Percentiles rank a stretch among this genome's conserved stretches.
These are phyloP conservation scores for Amphipoea lucens DNA, from an alignment of 2,888 invertebrate genomes.

Conservation along the genomic window DNA sequence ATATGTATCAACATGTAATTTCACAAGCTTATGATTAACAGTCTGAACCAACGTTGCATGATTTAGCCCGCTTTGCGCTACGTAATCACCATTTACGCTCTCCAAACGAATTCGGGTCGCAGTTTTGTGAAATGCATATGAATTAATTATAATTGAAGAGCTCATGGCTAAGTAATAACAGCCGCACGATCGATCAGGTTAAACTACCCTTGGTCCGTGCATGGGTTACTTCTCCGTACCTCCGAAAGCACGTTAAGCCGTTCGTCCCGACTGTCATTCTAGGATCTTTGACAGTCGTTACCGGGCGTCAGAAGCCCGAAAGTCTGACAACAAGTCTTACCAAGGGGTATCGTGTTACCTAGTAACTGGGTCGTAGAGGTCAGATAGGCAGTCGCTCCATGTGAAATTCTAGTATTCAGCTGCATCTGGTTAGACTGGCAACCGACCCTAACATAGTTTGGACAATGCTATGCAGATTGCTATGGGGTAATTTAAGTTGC, in stretches of 20 bases:
- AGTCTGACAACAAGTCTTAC: too few relatives aligned
- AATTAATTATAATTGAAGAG: neutral
- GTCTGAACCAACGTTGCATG: neutral
- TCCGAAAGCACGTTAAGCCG: neutral
- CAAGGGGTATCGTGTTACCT: too few relatives aligned
- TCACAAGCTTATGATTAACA: constrained; percentile 13
- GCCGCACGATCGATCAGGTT: neutral
- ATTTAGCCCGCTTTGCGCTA: constrained; percentile 4
- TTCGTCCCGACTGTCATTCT: too few relatives aligned
- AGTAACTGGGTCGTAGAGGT: too few relatives aligned
- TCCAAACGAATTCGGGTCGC: neutral
- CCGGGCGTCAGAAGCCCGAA: too few relatives aligned
- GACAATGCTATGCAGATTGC: too few relatives aligned
- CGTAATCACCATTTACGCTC: constrained; percentile 13
- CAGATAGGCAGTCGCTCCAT: too few relatives aligned
- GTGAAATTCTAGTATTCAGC: too few relatives aligned
- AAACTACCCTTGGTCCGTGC: neutral
- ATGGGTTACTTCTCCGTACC: neutral
- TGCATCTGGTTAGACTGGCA: too few relatives aligned
- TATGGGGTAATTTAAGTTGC: neutral
- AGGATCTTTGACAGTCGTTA: too few relatives aligned
- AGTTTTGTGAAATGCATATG: neutral
- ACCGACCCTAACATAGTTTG: too few relatives aligned
- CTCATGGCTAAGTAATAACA: neutral
- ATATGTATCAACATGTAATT: neutral